Evolutionary conservation across 2,888 invertebrate genomes (phyloP).

Genomic region (Melanotus villosus): DNA sequence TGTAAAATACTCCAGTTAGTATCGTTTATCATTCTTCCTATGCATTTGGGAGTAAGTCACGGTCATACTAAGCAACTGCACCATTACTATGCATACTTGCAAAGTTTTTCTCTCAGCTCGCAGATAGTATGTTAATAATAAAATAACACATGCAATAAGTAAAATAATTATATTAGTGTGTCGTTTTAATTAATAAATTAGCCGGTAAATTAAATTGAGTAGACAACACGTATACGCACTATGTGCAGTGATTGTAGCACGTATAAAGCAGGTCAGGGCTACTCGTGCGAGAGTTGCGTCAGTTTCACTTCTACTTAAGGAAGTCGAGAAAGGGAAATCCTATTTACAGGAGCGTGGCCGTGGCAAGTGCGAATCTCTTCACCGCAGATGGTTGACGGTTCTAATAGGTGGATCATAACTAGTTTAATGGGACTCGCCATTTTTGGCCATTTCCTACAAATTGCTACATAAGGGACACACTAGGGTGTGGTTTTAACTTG

Average conservation of each 20-base stretch:
- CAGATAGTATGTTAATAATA: too few species aligned
- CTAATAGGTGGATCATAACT: slow-evolving; percentile 13
- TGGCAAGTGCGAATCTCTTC: slow-evolving; percentile 47
- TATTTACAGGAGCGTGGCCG: slow-evolving; percentile 54
- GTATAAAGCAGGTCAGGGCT: slow-evolving; percentile 60
- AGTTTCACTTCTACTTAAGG: slow-evolving; percentile 61
- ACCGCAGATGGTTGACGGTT: slow-evolving; percentile 34
- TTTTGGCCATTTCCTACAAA: slow-evolving; percentile 5
- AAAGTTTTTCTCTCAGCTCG: too few species aligned
- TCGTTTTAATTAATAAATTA: slow-evolving; percentile 32
- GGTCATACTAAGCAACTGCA: too few species aligned
- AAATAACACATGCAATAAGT: background rate
- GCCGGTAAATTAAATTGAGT: slow-evolving; percentile 1
- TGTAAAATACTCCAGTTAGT: too few species aligned
- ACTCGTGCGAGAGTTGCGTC: slow-evolving; percentile 56
- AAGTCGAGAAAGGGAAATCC: slow-evolving; percentile 65
- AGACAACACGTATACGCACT: slow-evolving; percentile 25
- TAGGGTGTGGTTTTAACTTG: too few species aligned
- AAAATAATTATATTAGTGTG: slow-evolving; percentile 22
- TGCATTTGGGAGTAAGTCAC: too few species aligned
- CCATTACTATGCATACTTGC: too few species aligned
- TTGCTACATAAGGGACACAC: background rate
- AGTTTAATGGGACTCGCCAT: slow-evolving; percentile 9
- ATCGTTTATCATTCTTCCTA: too few species aligned
- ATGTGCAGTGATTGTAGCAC: slow-evolving; percentile 38